Base-by-base conservation (phyloP, 2,113 vertebrate genomes). In the Sebastes schlegelii region DNA sequence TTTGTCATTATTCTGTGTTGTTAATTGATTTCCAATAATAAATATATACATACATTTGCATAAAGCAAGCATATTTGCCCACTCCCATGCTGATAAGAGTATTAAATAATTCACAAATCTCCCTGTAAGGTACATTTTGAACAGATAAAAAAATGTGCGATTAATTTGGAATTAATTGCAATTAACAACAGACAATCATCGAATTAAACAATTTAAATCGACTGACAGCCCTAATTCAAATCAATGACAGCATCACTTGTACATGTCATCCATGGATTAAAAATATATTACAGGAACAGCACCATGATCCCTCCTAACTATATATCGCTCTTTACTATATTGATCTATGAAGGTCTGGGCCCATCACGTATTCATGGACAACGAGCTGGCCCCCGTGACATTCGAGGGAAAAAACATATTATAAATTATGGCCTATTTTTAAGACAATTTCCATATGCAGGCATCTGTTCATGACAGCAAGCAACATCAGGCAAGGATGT, bases 391-490 rank as follows among this genome's bases (percentile, higher is more conserved):
- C 7, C 21, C 1, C 6, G 12, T 13, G 19, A 63, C 23, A 63
- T 51, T 26, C 46, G 52, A 72, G 13, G 65, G 5, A 64, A 46
- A 46, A 80, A 11, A 40, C 42, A 4, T 64, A 13, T 51, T 26
- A 68, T 34, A 34, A 34, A 34, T 66, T 26, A 69, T 2, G 34
- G 23, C 67, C 68, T 75, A 62, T 67, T 84, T 68, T 74, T 60
- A 58, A 69, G 13, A 68, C 2, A 2, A 60, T 23, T 67, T 72
- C 55, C 5, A 70, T 45, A 72, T 66, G 42, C 52, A 14, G 46
- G 60, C 13, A 5, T 42, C 2, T 60, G 45, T 26, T 45, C 66
- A 54, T 54, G 66, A 80, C 49, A 58, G 68, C 19, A 10, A 14
- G 34, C 19, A 74, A 51, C 55, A 60, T 61, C 68, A 72, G 63